A percentile compares a stretch with the other conserved stretches of the same genome.
Conservation (phyloP, 2,888 invertebrate genomes). For the Drosophila eohydei region DNA sequence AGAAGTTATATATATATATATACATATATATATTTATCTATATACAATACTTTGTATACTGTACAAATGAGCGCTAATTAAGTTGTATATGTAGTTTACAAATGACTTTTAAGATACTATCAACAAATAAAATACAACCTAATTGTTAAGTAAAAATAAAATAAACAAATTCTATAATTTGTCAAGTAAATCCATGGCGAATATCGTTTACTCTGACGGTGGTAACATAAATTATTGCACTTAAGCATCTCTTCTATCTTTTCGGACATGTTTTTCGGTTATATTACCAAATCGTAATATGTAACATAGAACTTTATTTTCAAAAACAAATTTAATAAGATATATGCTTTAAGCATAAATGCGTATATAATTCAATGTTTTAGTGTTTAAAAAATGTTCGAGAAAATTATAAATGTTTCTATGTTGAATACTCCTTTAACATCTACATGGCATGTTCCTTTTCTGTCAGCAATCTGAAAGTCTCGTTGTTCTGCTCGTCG, state of each 20-base stretch:
- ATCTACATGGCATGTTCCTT: conserved; percentile 14
- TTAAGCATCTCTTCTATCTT: no score
- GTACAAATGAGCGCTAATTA: conserved; percentile 58
- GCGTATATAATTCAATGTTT: not conserved
- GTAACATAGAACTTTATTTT: not conserved
- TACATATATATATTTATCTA: conserved; percentile 23
- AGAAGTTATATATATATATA: conserved; percentile 15
- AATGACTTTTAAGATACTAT: conserved; percentile 44
- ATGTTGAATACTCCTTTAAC: not conserved
- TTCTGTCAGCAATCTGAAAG: conserved; percentile 64
- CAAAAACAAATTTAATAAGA: not conserved
- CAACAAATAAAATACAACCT: conserved; percentile 57
- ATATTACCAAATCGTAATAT: no score
- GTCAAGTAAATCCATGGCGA: not conserved
- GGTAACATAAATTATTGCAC: no score
- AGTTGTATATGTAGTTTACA: conserved; percentile 55
- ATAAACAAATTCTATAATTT: not conserved
- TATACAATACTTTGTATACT: conserved; percentile 58
- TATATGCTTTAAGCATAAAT: conserved; percentile 14
- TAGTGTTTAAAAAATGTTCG: not conserved
- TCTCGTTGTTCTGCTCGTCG: conserved; percentile 86
- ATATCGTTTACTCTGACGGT: no score
- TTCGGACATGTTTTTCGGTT: no score
- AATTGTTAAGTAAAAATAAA: conserved; percentile 46
- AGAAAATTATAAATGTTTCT: not conserved